Base-by-base conservation (phyloP, 2,113 vertebrate species). In the Emydocephalus ijimae region DNA sequence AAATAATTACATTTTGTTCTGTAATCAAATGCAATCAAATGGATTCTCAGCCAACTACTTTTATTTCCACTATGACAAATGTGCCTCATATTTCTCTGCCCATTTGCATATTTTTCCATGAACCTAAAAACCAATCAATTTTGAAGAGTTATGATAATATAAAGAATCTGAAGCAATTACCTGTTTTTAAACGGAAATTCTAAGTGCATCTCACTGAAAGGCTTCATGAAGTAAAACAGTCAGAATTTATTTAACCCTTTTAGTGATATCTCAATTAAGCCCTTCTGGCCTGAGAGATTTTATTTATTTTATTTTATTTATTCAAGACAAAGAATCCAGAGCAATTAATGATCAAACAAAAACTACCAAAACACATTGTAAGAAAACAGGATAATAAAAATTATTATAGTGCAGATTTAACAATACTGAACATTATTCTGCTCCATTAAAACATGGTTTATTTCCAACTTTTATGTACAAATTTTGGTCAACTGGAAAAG, bases 41-140 rank as follows among this genome's bases (percentile, higher is more conserved):
- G 93, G 96, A 95, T 97, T 97, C 96, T 96, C 92, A 96, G 95
- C 91, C 96, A 97, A 95, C 97, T 97, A 93, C 97, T 97, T 97
- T 97, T 97, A 96, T 90, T 96, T 96, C 95, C 94, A 96, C 96
- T 34, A 96, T 92, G 95, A 98, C 96, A 97, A 96, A 96, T 93
- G 95, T 95, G 96, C 92, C 96, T 89, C 96, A 87, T 96, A 96
- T 61, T 97, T 93, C 96, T 90, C 94, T 55, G 29, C 0, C 88
- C 95, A 97, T 98, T 97, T 98, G 97, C 97, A 98, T 98, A 98
- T 98, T 98, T 98, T 98, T 97, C 97, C 97, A 98, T 98, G 97
- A 98, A 97, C 96, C 98, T 97, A 97, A 98, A 98, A 98, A 97
- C 97, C 97, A 98, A 98, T 98, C 97, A 98, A 95, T 98, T 98